Percentiles rank a stretch among this genome's conserved stretches.
Evolutionary conservation across 2,888 invertebrate species (phyloP).

Genomic region (Sipha maydis): DNA sequence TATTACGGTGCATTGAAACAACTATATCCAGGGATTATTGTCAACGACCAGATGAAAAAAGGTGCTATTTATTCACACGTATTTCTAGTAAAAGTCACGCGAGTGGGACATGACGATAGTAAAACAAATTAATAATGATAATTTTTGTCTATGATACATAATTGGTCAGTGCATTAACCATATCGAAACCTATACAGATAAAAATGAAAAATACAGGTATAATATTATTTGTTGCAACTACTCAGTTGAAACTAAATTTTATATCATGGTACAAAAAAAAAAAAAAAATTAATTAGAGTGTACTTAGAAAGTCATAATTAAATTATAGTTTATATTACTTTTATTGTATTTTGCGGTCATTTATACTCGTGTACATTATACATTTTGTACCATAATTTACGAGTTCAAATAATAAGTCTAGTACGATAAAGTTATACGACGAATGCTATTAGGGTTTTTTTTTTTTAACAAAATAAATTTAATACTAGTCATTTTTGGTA

Average conservation of each 20-base stretch:
- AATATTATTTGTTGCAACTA: no score
- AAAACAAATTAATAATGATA: no score
- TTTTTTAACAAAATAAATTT: neutral
- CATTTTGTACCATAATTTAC: neutral
- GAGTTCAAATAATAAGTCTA: neutral
- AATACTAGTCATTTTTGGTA: neutral
- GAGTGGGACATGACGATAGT: no score
- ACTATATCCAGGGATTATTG: no score
- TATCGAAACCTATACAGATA: no score
- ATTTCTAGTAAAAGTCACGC: no score
- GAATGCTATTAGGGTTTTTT: neutral
- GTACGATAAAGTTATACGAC: neutral
- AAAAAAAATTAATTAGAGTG: neutral
- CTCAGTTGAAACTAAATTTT: neutral
- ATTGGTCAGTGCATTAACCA: no score
- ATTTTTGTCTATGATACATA: no score
- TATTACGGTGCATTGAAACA: no score
- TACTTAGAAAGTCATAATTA: constrained; percentile 2
- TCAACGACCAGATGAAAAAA: no score
- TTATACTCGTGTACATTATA: neutral
- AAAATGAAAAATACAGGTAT: no score
- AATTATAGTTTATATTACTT: neutral
- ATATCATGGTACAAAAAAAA: neutral
- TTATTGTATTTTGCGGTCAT: neutral
- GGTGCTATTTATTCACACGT: no score